These are phyloP conservation scores for Drosophila ogumai DNA, from an alignment of 1,140 invertebrate species.

Conservation along the genomic window DNA sequence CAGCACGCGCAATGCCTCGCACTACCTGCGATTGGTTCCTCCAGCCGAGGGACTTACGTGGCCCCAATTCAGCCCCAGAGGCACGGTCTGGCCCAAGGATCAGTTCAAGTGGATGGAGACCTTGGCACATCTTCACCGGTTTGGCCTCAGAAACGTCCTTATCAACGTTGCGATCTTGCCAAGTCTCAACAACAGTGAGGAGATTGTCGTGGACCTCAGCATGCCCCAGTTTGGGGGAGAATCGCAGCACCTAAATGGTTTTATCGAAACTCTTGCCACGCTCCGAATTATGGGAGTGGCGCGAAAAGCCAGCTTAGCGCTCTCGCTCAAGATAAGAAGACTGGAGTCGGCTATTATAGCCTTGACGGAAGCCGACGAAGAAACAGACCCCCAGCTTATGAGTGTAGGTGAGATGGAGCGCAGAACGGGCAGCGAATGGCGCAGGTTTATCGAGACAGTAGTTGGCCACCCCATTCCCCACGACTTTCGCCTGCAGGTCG, in stretches of 20 bases:
- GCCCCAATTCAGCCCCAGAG: conserved; percentile 36
- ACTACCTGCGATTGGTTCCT: conserved; percentile 39
- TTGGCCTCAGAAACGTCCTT: conserved; percentile 57
- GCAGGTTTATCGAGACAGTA: conserved; percentile 32
- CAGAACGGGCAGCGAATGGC: conserved; percentile 32
- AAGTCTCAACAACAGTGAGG: conserved; percentile 16
- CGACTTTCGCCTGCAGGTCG: conserved; percentile 7
- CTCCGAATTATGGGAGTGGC: conserved; percentile 18
- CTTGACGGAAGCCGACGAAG: conserved; percentile 13
- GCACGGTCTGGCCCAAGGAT: conserved; percentile 19
- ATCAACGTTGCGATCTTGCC: conserved; percentile 8
- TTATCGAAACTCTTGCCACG: not conserved
- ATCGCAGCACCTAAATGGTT: not conserved
- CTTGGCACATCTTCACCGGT: conserved; percentile 56
- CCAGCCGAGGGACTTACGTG: conserved; percentile 44
- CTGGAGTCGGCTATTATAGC: conserved; percentile 22
- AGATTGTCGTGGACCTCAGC: conserved; percentile 33
- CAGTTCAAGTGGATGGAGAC: conserved; percentile 70
- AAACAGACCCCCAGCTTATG: conserved; percentile 2
- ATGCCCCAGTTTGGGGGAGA: conserved; percentile 30
- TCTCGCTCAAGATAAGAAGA: conserved; percentile 7
- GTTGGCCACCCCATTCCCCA: conserved; percentile 20
- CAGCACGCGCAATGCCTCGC: not conserved
- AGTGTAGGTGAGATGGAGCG: conserved; percentile 27
- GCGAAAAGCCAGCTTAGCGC: rapidly evolving